phyloP scores from a whole-genome alignment of 2,797 vertebrate genomes.

The Acrossocheilus fasciatus region DNA sequence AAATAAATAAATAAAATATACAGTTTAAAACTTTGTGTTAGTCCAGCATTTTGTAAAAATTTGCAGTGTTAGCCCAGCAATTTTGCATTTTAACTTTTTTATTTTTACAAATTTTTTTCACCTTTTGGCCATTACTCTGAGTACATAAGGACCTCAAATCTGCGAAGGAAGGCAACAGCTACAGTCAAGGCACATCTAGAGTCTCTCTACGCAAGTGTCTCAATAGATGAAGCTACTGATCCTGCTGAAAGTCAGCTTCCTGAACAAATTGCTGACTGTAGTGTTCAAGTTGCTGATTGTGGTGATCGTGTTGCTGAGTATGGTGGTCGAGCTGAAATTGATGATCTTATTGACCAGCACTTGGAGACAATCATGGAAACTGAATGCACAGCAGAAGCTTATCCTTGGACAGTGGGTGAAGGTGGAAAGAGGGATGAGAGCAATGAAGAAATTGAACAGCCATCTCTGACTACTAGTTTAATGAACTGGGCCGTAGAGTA shows the following conservation, averaged over 20 bases:
- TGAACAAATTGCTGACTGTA: too few species aligned
- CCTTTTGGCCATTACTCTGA: too few species aligned
- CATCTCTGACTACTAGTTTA: background rate
- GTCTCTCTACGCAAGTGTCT: background rate
- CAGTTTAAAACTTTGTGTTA: too few species aligned
- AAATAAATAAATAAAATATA: too few species aligned
- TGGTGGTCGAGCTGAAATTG: background rate
- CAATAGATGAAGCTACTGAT: background rate
- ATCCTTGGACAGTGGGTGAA: background rate
- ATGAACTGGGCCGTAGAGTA: slow-evolving; percentile 1
- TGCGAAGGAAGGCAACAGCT: background rate
- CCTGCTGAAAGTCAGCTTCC: background rate
- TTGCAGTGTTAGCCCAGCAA: too few species aligned
- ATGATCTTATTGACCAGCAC: background rate
- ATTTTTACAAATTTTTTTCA: too few species aligned
- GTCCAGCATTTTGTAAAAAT: too few species aligned
- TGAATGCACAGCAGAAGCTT: background rate
- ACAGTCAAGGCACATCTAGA: background rate
- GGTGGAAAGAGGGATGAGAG: background rate
- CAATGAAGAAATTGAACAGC: background rate
- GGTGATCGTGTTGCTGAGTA: background rate
- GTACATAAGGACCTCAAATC: background rate
- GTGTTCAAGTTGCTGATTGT: background rate
- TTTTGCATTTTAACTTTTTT: too few species aligned
- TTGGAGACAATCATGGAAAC: background rate